Evolutionary conservation across 1,140 invertebrate species (phyloP).

Genomic region (Cataglyphis hispanica): DNA sequence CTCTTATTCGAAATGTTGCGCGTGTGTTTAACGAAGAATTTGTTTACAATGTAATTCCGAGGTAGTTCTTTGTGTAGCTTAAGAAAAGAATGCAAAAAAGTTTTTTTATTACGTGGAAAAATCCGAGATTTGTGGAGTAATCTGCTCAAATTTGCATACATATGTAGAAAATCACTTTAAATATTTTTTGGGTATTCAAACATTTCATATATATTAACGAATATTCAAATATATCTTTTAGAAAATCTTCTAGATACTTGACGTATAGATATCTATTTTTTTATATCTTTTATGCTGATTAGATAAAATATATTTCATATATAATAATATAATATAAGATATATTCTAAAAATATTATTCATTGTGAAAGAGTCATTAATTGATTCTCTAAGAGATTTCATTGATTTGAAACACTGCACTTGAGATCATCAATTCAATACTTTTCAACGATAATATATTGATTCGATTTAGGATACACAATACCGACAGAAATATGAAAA

Average conservation of each 20-base stretch:
- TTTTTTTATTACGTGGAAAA: neutral
- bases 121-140: neutral
- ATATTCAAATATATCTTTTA: neutral
- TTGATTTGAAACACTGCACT: no score
- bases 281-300: no score
- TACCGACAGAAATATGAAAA: neutral
- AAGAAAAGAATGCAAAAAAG: constrained; percentile 7
- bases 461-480: no score
- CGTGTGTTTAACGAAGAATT: constrained; percentile 6
- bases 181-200: neutral
- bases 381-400: no score
- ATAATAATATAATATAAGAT: no score
- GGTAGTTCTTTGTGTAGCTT: neutral
- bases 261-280: neutral
- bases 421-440: no score
- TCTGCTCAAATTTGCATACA: neutral
- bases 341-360: no score
- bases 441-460: no score
- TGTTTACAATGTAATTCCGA: constrained; percentile 19
- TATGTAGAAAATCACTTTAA: no score
- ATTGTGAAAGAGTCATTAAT: no score
- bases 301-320: no score
- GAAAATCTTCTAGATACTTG: neutral
- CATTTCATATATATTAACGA: neutral
- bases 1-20: neutral